Conservation (phyloP, 2,888 invertebrate species). For the Cryptus armator region DNA sequence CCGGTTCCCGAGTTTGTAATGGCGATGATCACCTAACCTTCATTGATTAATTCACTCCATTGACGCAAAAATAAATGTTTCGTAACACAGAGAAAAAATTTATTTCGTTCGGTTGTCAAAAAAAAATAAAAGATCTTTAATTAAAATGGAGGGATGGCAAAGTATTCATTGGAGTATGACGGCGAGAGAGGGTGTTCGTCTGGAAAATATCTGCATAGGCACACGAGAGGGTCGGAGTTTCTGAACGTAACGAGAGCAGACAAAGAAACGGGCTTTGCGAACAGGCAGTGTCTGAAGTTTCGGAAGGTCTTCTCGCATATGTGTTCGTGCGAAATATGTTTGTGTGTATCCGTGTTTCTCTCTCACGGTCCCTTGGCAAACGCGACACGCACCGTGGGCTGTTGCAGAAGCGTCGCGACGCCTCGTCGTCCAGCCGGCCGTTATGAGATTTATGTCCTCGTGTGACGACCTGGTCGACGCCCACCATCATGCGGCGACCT, state of each 20-base stretch:
- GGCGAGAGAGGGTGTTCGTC: conserved; percentile 4
- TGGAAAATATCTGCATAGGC: conserved; percentile 18
- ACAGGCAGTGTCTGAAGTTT: background rate
- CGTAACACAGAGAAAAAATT: no score
- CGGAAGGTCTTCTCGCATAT: background rate
- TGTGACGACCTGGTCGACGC: conserved; percentile 6
- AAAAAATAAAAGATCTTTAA: no score
- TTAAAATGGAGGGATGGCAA: no score
- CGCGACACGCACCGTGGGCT: conserved; percentile 16
- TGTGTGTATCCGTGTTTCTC: background rate
- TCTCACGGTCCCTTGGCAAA: background rate
- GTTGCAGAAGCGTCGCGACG: conserved; percentile 23
- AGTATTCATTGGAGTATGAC: no score
- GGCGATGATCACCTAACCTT: no score
- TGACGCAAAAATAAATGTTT: no score
- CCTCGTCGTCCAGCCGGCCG: background rate
- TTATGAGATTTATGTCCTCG: conserved; percentile 52
- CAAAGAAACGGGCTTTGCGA: conserved; percentile 12
- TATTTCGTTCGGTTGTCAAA: no score
- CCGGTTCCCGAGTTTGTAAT: no score
- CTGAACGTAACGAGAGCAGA: background rate
- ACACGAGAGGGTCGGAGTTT: background rate
- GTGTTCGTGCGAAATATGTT: no score
- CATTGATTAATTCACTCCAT: no score
- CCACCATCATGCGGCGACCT: conserved; percentile 15